Percentiles rank a stretch among this genome's conserved stretches.
These are phyloP conservation scores for Ellobium chinense DNA, from an alignment of 2,888 invertebrate genomes.

Conservation along the genomic window DNA sequence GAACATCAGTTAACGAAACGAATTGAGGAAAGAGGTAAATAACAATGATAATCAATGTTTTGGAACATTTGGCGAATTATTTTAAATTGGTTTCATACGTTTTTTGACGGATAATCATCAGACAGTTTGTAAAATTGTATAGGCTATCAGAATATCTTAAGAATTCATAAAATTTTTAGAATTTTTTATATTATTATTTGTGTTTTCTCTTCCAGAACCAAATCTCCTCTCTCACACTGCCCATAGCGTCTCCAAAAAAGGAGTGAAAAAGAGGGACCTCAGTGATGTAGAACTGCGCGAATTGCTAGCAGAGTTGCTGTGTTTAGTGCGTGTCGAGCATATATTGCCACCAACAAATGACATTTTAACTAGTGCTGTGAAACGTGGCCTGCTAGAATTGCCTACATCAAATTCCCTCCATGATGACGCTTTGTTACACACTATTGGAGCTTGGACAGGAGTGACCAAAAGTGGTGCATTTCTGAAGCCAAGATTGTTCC, in stretches of 20 bases:
- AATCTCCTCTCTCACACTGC: slow-evolving; percentile 94
- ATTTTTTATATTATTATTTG: neutral
- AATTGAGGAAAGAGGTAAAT: slow-evolving; percentile 88
- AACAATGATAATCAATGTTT: neutral
- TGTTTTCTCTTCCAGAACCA: slow-evolving; percentile 84
- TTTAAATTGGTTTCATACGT: too few relatives aligned
- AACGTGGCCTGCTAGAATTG: slow-evolving; percentile 88
- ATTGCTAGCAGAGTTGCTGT: slow-evolving; percentile 89
- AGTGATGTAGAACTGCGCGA: slow-evolving; percentile 92
- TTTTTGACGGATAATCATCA: too few relatives aligned
- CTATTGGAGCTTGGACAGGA: slow-evolving; percentile 76
- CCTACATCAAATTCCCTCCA: slow-evolving; percentile 91
- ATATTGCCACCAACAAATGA: slow-evolving; percentile 87
- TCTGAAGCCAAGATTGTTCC: slow-evolving; percentile 92
- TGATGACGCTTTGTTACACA: slow-evolving; percentile 81
- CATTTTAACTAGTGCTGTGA: slow-evolving; percentile 82
- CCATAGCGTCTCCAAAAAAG: slow-evolving; percentile 93
- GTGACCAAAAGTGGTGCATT: slow-evolving; percentile 77
- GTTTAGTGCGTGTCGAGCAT: slow-evolving; percentile 93
- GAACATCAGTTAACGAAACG: slow-evolving; percentile 90
- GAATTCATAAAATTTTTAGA: neutral
- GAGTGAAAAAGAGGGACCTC: slow-evolving; percentile 87
- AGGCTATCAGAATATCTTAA: too few relatives aligned
- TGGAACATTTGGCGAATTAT: neutral
- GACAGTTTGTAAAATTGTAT: too few relatives aligned